phyloP scores from a whole-genome alignment of 1,140 invertebrate genomes.

The Papilio glaucus region DNA sequence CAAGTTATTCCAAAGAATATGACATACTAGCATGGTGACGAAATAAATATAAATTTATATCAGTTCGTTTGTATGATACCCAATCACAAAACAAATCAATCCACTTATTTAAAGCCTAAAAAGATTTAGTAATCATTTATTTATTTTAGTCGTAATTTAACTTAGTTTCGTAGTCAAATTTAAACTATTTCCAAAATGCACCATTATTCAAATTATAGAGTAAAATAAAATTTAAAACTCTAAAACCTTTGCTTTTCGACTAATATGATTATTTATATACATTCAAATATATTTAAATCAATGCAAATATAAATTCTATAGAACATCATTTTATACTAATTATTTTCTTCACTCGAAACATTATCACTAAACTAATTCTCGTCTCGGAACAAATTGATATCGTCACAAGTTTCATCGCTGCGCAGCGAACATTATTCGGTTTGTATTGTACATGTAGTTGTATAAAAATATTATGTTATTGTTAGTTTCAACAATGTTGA shows the following conservation, averaged over 20 bases:
- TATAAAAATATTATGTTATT: no score
- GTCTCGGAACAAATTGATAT: neutral
- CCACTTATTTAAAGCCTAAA: neutral
- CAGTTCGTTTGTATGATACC: neutral
- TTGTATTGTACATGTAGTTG: neutral
- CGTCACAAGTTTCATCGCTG: neutral
- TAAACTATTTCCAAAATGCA: neutral
- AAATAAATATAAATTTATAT: neutral
- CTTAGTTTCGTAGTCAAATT: no score
- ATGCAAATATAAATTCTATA: neutral
- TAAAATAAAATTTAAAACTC: neutral
- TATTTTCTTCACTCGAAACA: no score
- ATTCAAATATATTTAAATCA: neutral
- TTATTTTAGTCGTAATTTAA: no score
- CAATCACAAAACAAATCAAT: neutral
- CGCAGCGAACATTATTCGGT: neutral
- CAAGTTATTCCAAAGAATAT: no score
- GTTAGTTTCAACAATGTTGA: no score
- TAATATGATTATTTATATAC: no score
- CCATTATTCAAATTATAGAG: neutral
- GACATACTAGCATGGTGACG: neutral
- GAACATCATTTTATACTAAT: no score
- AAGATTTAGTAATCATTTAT: no score
- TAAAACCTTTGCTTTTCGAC: neutral
- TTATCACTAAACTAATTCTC: no score